Conservation (phyloP, 2,797 vertebrate genomes). For the Glyptemys insculpta region DNA sequence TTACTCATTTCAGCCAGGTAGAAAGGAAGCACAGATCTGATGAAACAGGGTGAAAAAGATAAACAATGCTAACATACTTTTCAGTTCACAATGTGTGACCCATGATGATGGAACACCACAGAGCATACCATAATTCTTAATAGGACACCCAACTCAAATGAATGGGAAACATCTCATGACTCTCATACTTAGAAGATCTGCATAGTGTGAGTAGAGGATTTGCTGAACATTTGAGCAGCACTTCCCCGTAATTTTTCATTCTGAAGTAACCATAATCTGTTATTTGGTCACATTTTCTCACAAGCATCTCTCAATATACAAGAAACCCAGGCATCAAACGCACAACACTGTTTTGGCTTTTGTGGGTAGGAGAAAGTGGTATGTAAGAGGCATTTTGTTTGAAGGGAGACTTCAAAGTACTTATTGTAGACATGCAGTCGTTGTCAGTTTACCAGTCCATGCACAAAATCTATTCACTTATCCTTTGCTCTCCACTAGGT, state of each 20-base stretch:
- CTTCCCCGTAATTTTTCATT: neutral
- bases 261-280: accelerated
- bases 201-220: neutral
- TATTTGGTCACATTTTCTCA: neutral
- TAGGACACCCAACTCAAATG: neutral
- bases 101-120: neutral
- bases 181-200: neutral
- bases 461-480: neutral
- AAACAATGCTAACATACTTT: neutral
- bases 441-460: neutral
- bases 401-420: neutral
- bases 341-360: neutral
- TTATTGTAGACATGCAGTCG: neutral
- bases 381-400: neutral
- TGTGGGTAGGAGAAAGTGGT: neutral
- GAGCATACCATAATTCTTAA: neutral
- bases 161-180: neutral
- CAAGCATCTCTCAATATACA: neutral
- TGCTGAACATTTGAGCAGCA: neutral
- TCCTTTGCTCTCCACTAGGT: neutral
- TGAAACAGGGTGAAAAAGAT: neutral
- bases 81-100: neutral
- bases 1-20: neutral
- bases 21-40: neutral
- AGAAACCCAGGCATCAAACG: neutral